Percentiles rank a stretch among this genome's conserved stretches.
These are phyloP conservation scores for Sesamia inferens DNA, from an alignment of 2,888 invertebrate genomes.

Conservation along the genomic window DNA sequence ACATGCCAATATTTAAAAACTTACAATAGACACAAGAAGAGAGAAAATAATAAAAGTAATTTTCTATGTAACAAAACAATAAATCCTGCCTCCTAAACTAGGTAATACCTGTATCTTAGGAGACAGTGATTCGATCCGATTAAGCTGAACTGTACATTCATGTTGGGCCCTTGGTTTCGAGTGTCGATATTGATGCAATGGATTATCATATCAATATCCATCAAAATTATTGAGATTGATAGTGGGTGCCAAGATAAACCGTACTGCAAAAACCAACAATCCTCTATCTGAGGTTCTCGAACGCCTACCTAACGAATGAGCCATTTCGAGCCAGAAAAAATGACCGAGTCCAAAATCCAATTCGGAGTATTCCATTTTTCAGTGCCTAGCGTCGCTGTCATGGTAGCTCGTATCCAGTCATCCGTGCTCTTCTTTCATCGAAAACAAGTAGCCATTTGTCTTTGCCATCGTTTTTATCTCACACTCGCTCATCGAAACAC, in stretches of 20 bases:
- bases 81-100: too few relatives aligned
- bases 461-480: slow-evolving; percentile 66
- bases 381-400: slow-evolving; percentile 40
- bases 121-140: too few relatives aligned
- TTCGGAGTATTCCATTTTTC: slow-evolving; percentile 36
- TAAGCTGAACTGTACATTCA: too few relatives aligned
- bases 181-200: too few relatives aligned
- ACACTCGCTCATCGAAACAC: slow-evolving; percentile 64
- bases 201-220: neutral
- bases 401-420: slow-evolving; percentile 37
- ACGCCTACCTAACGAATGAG: too few relatives aligned
- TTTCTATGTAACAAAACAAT: too few relatives aligned
- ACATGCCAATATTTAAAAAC: too few relatives aligned
- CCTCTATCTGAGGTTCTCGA: neutral
- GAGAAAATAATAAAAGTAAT: too few relatives aligned
- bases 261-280: neutral
- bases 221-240: neutral
- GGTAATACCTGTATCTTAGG: too few relatives aligned
- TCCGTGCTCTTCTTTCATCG: slow-evolving; percentile 52
- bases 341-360: slow-evolving; percentile 31
- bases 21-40: too few relatives aligned
- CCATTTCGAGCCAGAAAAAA: slow-evolving; percentile 36
- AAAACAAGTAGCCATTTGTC: slow-evolving; percentile 64
- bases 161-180: too few relatives aligned
- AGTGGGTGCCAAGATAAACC: neutral